Conservation (phyloP, 2,113 vertebrate species). For the Regulus satrapa region DNA sequence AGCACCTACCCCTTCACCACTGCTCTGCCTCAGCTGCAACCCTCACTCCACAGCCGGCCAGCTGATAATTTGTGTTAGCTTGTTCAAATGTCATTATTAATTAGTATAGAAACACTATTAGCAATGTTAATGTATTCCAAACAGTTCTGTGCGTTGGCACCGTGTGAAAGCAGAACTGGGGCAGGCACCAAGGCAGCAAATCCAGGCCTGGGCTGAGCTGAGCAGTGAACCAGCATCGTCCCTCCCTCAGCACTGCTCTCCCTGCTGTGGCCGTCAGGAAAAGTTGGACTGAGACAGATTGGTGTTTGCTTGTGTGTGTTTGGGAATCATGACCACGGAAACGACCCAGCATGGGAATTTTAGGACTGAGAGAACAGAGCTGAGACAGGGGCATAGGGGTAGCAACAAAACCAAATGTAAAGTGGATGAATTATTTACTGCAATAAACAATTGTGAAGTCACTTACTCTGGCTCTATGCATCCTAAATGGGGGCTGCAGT, state of each 20-base stretch:
- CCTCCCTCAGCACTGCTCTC: background rate
- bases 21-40: background rate
- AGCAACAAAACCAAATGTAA: conserved; percentile 52
- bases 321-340: background rate
- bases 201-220: background rate
- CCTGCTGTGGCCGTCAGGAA: background rate
- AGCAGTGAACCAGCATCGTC: background rate
- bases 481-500: conserved; percentile 52
- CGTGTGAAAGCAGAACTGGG: background rate
- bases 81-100: conserved; percentile 48
- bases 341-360: background rate
- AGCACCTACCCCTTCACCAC: background rate
- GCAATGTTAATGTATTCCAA: conserved; percentile 32
- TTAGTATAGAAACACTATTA: conserved; percentile 38
- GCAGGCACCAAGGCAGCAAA: background rate
- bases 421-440: conserved; percentile 73
- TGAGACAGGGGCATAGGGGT: background rate
- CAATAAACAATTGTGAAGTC: conserved; percentile 68
- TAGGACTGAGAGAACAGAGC: background rate
- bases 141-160: background rate
- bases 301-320: background rate
- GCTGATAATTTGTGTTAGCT: conserved; percentile 1
- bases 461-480: conserved; percentile 58
- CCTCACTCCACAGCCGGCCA: background rate
- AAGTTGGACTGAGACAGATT: background rate